Base-by-base conservation (phyloP, 1,140 invertebrate species). In the Penaeus chinensis region DNA sequence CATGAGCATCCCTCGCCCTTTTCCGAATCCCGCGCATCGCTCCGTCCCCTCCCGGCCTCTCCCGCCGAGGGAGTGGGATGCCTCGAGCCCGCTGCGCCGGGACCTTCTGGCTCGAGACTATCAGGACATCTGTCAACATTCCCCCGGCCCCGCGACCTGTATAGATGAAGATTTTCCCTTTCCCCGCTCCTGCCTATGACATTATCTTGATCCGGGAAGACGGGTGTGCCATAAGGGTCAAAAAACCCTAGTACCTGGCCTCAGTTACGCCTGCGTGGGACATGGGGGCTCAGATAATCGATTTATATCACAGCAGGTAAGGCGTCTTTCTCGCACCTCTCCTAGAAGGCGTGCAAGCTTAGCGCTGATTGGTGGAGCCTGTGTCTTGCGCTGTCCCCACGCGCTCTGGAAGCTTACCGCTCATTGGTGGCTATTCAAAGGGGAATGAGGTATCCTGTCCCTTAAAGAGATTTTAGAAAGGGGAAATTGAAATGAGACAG, bases 301-400 rank as follows among this genome's bases (percentile, higher is more conserved):
- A 82, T 84, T 84, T 84, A 84, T 81, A 81, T 76, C 69, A 76
- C 82, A 84, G 24, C 82, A 84, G 82, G 82, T 84, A 76, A 84
- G 82, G 69, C 82, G 47, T 84, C 82, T 74, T 84, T 76, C 69
- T 84, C 66, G 69, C 82, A 61, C 82, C 82, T 84, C 54, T 76
- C 82, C 82, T 47, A 84, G 42, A 76, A 66, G 82, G 82, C 24
- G 69, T 84, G 82, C 76, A 76, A 84, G 82, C 82, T 74, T 76
- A 84, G 82, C 82, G 82, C 82, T 84, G 82, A 84, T 76, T 84
- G 82, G 82, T 84, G 69, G 69, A 84, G 42, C 20, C 47, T 66
- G 65, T 83, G 82, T 83, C 82, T 83, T 71, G 82, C 82, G 82
- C 82, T 74, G 65, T 71, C 16, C 82, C 66, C 77, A 47, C 80